Evolutionary conservation across 2,113 vertebrate genomes (phyloP).

Genomic region (Dasyurus viverrinus): DNA sequence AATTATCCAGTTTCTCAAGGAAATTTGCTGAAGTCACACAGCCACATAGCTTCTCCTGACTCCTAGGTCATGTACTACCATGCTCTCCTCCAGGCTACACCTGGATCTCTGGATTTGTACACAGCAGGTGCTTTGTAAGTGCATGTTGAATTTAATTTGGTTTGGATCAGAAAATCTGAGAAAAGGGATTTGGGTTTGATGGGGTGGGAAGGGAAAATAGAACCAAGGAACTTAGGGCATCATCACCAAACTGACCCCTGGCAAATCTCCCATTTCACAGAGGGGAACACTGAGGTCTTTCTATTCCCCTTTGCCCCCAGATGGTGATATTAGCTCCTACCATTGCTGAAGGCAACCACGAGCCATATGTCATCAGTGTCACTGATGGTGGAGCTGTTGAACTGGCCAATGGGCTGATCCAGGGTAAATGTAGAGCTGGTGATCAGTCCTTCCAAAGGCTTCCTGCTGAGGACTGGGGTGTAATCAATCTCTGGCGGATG

Average conservation of each 20-base stretch:
- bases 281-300: neutral
- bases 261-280: neutral
- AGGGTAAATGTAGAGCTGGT: constrained; percentile 80
- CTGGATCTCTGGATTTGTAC: neutral
- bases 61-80: neutral
- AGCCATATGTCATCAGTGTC: constrained; percentile 73
- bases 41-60: neutral
- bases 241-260: neutral
- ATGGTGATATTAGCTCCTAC: constrained; percentile 50
- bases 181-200: neutral
- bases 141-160: neutral
- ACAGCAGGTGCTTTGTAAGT: neutral
- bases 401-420: constrained; percentile 79
- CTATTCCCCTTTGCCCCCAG: too few relatives aligned
- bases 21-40: neutral
- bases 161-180: neutral
- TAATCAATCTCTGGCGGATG: constrained; percentile 8
- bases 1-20: neutral
- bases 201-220: neutral
- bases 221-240: too few relatives aligned
- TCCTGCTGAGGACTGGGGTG: rapidly evolving
- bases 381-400: rapidly evolving
- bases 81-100: neutral
- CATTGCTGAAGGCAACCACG: constrained; percentile 65
- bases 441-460: rapidly evolving